A percentile compares a stretch with the other conserved stretches of the same genome.
Conservation (phyloP, 2,797 vertebrate genomes). For the Falco novaeseelandiae region DNA sequence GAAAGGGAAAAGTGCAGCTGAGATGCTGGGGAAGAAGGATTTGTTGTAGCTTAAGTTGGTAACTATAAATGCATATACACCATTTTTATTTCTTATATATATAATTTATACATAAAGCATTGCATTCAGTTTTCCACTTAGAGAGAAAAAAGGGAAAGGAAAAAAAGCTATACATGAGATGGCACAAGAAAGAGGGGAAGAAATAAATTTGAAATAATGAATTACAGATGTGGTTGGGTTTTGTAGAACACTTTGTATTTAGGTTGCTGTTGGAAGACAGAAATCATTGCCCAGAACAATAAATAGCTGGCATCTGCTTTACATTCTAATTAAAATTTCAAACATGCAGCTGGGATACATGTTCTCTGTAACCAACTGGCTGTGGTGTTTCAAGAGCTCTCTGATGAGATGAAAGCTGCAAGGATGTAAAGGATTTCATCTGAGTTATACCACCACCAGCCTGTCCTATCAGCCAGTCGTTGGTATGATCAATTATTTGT, state of each 20-base stretch:
- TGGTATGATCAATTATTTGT: not conserved
- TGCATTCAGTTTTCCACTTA: not conserved
- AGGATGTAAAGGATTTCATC: not conserved
- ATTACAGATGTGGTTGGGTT: not conserved
- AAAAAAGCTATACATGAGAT: not conserved
- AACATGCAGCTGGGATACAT: not conserved
- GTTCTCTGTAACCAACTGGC: not conserved
- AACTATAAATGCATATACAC: not conserved
- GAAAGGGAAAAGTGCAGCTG: not conserved
- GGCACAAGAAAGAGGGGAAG: not conserved
- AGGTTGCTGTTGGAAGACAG: not conserved
- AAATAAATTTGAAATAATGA: not conserved
- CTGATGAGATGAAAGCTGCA: constrained; percentile 7
- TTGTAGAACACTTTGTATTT: not conserved
- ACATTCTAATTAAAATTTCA: constrained; percentile 33
- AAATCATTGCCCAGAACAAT: not conserved
- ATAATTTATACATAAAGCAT: not conserved
- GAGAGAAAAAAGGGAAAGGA: rapidly evolving
- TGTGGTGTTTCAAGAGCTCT: not conserved
- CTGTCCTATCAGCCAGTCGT: not conserved
- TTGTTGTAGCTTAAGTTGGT: not conserved
- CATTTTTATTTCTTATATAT: not conserved
- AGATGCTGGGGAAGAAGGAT: not conserved
- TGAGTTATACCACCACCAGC: not conserved
- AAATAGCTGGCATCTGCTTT: constrained; percentile 1